Conservation (phyloP, 1,140 invertebrate species). For the Liolophura sinensis region DNA sequence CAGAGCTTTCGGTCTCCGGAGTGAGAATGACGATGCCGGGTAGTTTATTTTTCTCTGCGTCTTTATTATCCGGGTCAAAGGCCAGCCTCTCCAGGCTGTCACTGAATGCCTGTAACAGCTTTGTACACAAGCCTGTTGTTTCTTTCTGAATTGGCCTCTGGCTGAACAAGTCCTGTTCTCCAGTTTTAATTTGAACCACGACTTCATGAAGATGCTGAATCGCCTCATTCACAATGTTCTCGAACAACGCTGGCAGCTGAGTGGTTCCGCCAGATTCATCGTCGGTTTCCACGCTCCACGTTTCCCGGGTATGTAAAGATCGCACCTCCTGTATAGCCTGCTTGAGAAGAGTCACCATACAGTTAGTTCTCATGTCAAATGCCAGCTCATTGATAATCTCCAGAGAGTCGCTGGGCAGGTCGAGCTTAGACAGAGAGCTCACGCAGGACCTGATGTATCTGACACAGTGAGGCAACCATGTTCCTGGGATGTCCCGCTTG, state of each 20-base stretch:
- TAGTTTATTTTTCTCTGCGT: neutral
- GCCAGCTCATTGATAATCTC: constrained; percentile 82
- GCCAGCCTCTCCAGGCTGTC: constrained; percentile 61
- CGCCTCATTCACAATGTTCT: constrained; percentile 80
- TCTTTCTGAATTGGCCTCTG: constrained; percentile 58
- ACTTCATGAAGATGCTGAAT: constrained; percentile 85
- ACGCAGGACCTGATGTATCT: constrained; percentile 66
- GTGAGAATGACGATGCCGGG: neutral
- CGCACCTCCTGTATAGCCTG: constrained; percentile 75
- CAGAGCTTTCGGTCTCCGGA: too few relatives aligned
- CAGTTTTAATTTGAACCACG: constrained; percentile 72
- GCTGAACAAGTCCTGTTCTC: constrained; percentile 67
- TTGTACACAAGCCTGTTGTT: constrained; percentile 43
- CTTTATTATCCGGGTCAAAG: constrained; percentile 23
- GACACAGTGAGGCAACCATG: constrained; percentile 81
- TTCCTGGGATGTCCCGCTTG: constrained; percentile 56
- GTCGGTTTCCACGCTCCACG: constrained; percentile 84
- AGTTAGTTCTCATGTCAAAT: constrained; percentile 84
- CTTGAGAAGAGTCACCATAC: constrained; percentile 82
- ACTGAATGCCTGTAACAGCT: constrained; percentile 50
- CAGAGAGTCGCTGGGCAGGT: constrained; percentile 79
- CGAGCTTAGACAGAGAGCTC: constrained; percentile 60
- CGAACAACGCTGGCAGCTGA: constrained; percentile 82
- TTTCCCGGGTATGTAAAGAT: constrained; percentile 78
- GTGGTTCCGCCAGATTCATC: constrained; percentile 81